A percentile compares a stretch with the other conserved stretches of the same genome.
These are phyloP conservation scores for Apamea sordens DNA, from an alignment of 2,888 invertebrate species.

Conservation along the genomic window DNA sequence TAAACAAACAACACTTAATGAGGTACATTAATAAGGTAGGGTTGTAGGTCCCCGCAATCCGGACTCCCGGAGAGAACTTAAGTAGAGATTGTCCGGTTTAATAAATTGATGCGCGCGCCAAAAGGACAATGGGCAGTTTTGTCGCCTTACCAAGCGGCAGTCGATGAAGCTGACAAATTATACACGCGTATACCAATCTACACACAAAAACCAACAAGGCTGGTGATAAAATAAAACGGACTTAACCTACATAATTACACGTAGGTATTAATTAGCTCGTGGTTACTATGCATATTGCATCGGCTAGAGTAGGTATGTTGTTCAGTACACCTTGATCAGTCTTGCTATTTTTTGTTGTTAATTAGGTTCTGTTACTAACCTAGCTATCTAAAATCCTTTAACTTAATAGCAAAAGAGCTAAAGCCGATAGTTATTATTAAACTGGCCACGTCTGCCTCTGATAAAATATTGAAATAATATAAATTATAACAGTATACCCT, in stretches of 20 bases:
- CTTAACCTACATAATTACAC: neutral
- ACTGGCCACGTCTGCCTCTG: neutral
- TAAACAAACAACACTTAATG: constrained; percentile 70
- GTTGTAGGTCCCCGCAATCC: constrained; percentile 61
- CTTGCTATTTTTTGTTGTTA: neutral
- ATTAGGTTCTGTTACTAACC: too few relatives aligned
- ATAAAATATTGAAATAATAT: neutral
- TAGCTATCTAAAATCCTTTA: neutral
- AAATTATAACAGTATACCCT: neutral
- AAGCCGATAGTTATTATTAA: neutral
- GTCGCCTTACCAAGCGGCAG: constrained; percentile 41
- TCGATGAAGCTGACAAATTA: constrained; percentile 46
- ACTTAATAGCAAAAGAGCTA: neutral
- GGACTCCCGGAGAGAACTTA: constrained; percentile 51
- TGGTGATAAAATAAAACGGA: neutral
- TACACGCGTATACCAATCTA: constrained; percentile 39
- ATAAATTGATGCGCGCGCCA: constrained; percentile 56
- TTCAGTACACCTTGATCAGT: neutral
- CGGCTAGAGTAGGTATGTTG: neutral
- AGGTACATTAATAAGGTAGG: constrained; percentile 65
- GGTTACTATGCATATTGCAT: neutral
- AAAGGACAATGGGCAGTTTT: constrained; percentile 57
- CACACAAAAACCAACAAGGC: constrained; percentile 1
- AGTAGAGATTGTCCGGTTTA: constrained; percentile 58
- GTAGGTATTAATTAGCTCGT: neutral